These are phyloP conservation scores for Chauna torquata DNA, from an alignment of 2,113 vertebrate species.

Conservation along the genomic window DNA sequence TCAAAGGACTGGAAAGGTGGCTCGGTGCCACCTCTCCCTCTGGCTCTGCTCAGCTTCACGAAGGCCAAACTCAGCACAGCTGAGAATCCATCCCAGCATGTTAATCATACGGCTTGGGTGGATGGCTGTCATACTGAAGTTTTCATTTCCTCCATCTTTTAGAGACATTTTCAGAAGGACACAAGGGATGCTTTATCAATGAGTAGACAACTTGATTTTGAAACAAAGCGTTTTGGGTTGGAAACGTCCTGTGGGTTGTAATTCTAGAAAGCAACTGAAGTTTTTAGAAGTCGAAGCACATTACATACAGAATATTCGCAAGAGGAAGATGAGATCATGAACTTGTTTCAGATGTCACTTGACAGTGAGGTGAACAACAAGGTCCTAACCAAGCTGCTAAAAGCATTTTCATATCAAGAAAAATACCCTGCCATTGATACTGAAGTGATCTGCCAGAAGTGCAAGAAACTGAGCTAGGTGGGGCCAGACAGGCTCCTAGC, in stretches of 20 bases:
- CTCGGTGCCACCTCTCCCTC: conserved; percentile 27
- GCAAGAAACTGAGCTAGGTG: background rate
- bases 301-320: background rate
- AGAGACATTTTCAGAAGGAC: background rate
- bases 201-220: background rate
- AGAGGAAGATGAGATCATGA: background rate
- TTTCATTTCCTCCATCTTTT: conserved; percentile 26
- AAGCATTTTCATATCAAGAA: background rate
- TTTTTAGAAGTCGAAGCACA: background rate
- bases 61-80: conserved; percentile 62
- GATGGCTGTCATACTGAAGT: background rate
- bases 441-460: background rate
- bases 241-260: background rate
- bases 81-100: conserved; percentile 53
- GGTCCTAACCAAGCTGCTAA: background rate
- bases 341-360: background rate
- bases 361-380: background rate
- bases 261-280: background rate
- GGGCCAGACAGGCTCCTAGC: background rate
- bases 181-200: background rate
- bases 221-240: background rate
- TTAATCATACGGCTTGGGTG: conserved; percentile 31
- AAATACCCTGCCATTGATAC: background rate
- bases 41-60: conserved; percentile 36
- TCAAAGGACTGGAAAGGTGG: conserved; percentile 61